Conservation (phyloP, 1,140 invertebrate species). For the Brachionus rotundiformis region DNA sequence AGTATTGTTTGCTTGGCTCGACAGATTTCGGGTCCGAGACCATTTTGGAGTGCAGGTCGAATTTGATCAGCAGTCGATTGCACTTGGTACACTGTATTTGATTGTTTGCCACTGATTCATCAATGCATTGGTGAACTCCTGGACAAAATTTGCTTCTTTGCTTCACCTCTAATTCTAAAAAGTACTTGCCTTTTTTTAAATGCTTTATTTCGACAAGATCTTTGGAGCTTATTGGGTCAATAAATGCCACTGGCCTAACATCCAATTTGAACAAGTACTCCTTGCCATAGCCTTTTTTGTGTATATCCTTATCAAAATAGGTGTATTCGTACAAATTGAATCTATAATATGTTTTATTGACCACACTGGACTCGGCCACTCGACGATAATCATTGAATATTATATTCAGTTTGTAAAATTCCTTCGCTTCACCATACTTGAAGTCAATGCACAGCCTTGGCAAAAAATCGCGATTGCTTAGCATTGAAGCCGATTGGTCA, state of each 20-base stretch:
- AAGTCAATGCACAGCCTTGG: constrained; percentile 19
- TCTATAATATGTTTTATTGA: background rate
- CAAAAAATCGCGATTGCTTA: background rate
- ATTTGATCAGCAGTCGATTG: background rate
- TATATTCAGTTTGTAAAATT: background rate
- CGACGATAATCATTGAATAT: constrained; percentile 1
- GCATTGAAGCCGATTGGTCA: background rate
- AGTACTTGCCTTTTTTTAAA: constrained; percentile 11
- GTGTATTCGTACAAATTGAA: constrained; percentile 10
- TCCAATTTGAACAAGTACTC: constrained; percentile 10
- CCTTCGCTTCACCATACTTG: background rate
- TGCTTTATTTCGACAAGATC: background rate
- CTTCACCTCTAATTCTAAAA: background rate
- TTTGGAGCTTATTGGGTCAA: background rate
- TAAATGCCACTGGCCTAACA: background rate
- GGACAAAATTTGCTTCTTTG: constrained; percentile 16
- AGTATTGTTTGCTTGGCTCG: background rate
- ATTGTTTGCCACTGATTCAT: constrained; percentile 14
- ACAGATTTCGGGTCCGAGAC: background rate
- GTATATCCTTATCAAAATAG: background rate
- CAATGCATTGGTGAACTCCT: background rate
- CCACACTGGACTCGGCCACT: background rate
- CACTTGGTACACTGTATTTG: constrained; percentile 11
- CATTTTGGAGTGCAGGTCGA: background rate
- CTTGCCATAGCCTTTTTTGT: background rate